Evolutionary conservation across 1,140 invertebrate genomes (phyloP).

Genomic region (Drosophila cardini): DNA sequence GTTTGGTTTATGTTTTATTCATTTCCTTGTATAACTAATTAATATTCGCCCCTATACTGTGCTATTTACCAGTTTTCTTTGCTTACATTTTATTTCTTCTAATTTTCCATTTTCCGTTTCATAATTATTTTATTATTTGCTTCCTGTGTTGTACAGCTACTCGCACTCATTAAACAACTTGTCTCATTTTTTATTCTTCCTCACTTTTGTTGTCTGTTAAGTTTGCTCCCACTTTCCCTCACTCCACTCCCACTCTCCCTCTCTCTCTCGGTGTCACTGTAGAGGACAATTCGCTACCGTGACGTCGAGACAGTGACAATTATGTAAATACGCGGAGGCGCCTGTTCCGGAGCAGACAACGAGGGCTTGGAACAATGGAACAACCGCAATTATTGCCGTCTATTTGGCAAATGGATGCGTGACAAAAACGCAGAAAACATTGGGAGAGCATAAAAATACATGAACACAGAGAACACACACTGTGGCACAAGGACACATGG

Average conservation of each 20-base stretch:
- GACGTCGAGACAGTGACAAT: constrained; percentile 72
- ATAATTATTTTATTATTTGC: constrained; percentile 23
- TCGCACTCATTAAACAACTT: background rate
- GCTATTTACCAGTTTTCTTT: background rate
- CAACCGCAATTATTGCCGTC: constrained; percentile 78
- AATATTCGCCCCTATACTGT: background rate
- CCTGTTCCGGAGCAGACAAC: constrained; percentile 53
- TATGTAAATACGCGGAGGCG: constrained; percentile 79
- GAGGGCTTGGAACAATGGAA: constrained; percentile 59
- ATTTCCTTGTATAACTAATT: constrained; percentile 9
- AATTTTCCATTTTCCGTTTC: constrained; percentile 21
- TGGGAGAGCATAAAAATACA: constrained; percentile 2
- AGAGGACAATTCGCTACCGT: constrained; percentile 39
- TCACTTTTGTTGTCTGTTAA: background rate
- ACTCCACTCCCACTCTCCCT: constrained; percentile 4
- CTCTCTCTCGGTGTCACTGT: constrained; percentile 3
- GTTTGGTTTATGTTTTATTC: constrained; percentile 2
- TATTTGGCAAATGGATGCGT: constrained; percentile 77
- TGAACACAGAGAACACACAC: constrained; percentile 22
- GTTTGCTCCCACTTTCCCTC: constrained; percentile 3
- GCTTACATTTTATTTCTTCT: constrained; percentile 24
- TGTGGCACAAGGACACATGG: constrained; percentile 61
- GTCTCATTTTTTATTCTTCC: background rate
- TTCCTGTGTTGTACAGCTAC: constrained; percentile 3
- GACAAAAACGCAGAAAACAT: constrained; percentile 66